Evolutionary conservation across 64 coral and sea anemone species (phyloP).

Genomic region (Orbicella faveolata): DNA sequence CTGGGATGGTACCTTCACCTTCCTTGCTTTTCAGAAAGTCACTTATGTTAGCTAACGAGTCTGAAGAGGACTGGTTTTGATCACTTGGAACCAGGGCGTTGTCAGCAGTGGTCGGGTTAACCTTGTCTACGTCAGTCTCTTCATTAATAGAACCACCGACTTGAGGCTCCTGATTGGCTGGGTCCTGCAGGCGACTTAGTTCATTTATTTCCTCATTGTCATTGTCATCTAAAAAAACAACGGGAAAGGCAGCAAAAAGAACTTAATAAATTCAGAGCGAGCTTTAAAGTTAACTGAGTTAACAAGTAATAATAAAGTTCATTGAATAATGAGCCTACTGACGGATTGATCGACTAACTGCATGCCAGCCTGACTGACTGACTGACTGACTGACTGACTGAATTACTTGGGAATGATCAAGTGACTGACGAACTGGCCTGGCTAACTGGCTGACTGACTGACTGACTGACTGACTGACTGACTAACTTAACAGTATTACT

Average conservation of each 20-base stretch:
- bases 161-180: slow-evolving; percentile 7
- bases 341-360: too few species aligned
- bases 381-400: too few species aligned
- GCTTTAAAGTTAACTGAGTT: too few species aligned
- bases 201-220: slow-evolving; percentile 40
- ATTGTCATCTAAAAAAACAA: background rate
- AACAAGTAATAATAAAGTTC: too few species aligned
- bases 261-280: too few species aligned
- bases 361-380: too few species aligned
- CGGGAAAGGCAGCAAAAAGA: background rate
- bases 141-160: slow-evolving; percentile 12
- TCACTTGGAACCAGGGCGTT: slow-evolving; percentile 5
- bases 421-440: too few species aligned
- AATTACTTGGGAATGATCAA: too few species aligned
- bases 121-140: background rate
- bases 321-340: too few species aligned
- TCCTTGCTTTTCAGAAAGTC: slow-evolving; percentile 33
- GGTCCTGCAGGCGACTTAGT: slow-evolving; percentile 34
- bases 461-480: too few species aligned
- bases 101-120: background rate
- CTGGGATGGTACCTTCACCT: background rate
- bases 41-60: slow-evolving; percentile 21
- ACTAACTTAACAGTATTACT: too few species aligned
- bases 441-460: too few species aligned
- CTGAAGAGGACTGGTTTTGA: slow-evolving; percentile 23